Base-by-base conservation (phyloP, 2,888 invertebrate genomes). In the Agrilus cyanescens region DNA sequence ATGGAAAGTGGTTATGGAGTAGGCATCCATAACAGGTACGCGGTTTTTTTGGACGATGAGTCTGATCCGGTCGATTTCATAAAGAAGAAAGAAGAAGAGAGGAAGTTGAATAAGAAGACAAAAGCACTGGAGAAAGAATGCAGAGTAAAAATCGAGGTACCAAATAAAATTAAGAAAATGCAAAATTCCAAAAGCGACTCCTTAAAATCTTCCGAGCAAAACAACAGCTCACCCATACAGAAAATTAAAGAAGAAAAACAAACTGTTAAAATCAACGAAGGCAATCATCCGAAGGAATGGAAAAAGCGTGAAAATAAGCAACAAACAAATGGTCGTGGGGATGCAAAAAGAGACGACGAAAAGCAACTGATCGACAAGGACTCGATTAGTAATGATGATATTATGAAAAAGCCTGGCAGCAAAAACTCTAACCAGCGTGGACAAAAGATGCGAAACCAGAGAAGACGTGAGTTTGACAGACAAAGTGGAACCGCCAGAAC, bases 401-500 rank as follows among this genome's bases (percentile, higher is more conserved):
- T 25, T 10, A 25, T 25, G 8, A 25, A 25, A 10, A 25, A 25
- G 10, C 25, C 8, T 10, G 4, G 4, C 10, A 25, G 25, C 25
- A 25, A 25, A 25, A 25, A 10, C 10, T 8, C 25, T 10, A 25
- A 25, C 10, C 10, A 25, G 13, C 15, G 16, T 2, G 37, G 20
- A 8, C 12, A 16, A 18, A 37, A 37, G 10, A 10, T 10, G 2
- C 8, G 25, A 4, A 25, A 25, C 25, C 25, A 8, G 10, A 25
- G 10, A 25, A 8, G 85, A 66, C 78, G 90, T 32, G 89, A 90
- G 70, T 90, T 84, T 63, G 90, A 90, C 68, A 77, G 90, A 50
- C 84, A 89, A 63, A 89, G 89, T 56, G 89, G 89, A 45, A 87
- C 86, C 43, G 88, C 88, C 67, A 86, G 84, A 71, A 89, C 87